Evolutionary conservation across 2,113 vertebrate species (phyloP), one percentile per base, ranked within the genome.

Genomic region (Brachypteracias leptosomus): DNA sequence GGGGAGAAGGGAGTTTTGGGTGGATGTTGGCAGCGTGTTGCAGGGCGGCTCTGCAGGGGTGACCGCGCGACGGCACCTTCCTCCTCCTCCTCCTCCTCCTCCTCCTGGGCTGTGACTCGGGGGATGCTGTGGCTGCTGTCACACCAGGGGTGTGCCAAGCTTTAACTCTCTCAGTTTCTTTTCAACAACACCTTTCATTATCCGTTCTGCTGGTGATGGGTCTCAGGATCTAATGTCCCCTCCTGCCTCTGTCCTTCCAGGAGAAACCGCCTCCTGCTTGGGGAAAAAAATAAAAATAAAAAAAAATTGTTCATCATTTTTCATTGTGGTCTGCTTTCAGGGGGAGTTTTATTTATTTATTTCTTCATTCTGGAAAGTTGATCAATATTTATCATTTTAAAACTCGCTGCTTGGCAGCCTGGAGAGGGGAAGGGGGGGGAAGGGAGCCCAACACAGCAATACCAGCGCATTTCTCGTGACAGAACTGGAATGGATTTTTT

Each of bases 321-420:
- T 80, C 85, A 42, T 78, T 3, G 28, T 74, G 36, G 21, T 49
- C 58, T 81, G 82, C 63, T 84, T 93, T 65, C 75, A 44, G 61
- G 54, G 71, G 35, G 8, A 46, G 44, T 59, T 59, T 11, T 24
- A 7, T 11, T 33, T 66, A 22, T 42, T 29, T 62, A 26, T n/a
- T 25, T 51, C 9, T 19, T 62, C 8, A 8, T 36, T 26, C 9
- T 20, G 51, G 85, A 63, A 93, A 88, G 79, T 90, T 90, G 85
- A 94, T 93, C 88, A 80, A 75, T 96, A 96, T 90, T 95, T 95
- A 86, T 94, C 33, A 65, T 90, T 92, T 80, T 85, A 58, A 65
- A 89, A 88, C 83, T 79, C 88, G 55, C 88, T 80, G 44, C 31
- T 78, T 91, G 84, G 80, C 83, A 85, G 86, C 61, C 16, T 59